Percentiles rank a stretch among this genome's conserved stretches.
Evolutionary conservation across 37 sponge, comb jelly and placozoan species (phyloP).

Genomic region (Bolinopsis microptera): DNA sequence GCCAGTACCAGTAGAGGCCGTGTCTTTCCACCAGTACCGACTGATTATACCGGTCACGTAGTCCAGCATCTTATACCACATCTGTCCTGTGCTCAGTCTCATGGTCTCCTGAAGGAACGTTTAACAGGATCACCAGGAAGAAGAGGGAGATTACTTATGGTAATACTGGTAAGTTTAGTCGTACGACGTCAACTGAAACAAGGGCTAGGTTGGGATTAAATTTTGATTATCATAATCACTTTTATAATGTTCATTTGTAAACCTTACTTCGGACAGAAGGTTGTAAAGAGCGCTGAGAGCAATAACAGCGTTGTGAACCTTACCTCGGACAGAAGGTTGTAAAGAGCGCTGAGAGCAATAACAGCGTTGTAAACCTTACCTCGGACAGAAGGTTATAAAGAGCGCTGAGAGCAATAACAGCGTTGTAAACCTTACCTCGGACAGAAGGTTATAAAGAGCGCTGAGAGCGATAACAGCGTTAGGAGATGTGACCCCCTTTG

Average conservation of each 20-base stretch:
- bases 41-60: neutral
- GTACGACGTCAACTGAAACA: neutral
- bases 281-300: neutral
- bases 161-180: neutral
- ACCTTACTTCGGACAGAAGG: neutral
- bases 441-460: neutral
- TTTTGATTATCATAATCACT: no score
- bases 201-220: neutral
- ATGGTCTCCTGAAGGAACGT: conserved; percentile 20
- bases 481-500: neutral
- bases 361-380: neutral
- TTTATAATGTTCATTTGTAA: no score
- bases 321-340: neutral
- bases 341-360: neutral
- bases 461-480: neutral
- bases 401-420: neutral
- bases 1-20: neutral
- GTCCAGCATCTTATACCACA: neutral
- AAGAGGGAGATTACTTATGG: neutral
- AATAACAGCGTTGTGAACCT: no score
- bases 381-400: neutral
- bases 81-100: neutral
- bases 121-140: no score
- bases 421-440: no score
- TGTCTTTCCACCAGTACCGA: neutral